Conservation (phyloP, 2,113 vertebrate genomes). For the Oceanodroma tethys region DNA sequence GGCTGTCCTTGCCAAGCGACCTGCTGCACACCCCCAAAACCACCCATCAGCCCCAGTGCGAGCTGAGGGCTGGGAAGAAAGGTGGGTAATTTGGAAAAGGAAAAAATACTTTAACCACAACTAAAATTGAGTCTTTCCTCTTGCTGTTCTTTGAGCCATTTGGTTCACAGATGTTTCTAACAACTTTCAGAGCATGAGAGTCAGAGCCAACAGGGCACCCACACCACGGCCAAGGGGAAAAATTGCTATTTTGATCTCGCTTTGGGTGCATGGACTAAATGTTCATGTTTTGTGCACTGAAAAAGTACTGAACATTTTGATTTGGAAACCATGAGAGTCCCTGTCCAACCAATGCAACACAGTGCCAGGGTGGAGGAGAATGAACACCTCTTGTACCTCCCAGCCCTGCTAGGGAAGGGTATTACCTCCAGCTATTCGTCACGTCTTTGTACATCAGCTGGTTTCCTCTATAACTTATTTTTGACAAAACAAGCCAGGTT, state of each 20-base stretch:
- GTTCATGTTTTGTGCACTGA: background rate
- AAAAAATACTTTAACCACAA: background rate
- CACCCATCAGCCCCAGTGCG: background rate
- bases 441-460: background rate
- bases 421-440: background rate
- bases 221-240: background rate
- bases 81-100: background rate
- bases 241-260: background rate
- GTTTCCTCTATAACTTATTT: background rate
- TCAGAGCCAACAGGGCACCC: background rate
- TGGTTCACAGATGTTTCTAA: background rate
- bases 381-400: background rate
- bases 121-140: background rate
- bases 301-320: background rate
- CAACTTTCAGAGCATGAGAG: background rate
- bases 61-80: background rate
- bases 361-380: background rate
- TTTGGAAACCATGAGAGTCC: background rate
- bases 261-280: background rate
- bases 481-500: background rate
- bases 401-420: background rate
- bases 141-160: background rate
- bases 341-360: accelerated
- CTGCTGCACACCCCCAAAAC: background rate
- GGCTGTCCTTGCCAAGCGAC: background rate